Conservation (phyloP, 1,140 invertebrate genomes). For the Listronotus oregonensis region DNA sequence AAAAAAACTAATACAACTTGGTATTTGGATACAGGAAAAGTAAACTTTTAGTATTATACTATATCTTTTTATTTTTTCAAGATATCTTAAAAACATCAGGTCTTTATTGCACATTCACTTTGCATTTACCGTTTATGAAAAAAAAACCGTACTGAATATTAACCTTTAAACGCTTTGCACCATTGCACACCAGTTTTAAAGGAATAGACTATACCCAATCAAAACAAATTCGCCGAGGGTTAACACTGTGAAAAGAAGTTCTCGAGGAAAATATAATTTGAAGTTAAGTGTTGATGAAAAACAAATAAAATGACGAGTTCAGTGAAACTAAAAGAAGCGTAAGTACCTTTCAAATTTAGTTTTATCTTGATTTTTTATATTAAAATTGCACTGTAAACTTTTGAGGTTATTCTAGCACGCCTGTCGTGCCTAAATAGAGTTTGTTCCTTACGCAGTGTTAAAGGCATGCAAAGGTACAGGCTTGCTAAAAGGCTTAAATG, state of each 20-base stretch:
- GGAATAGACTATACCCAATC: neutral
- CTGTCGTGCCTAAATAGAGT: neutral
- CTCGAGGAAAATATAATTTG: too few species aligned
- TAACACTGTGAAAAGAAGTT: too few species aligned
- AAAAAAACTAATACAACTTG: too few species aligned
- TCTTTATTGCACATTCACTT: neutral
- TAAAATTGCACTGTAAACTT: neutral
- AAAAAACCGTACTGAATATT: too few species aligned
- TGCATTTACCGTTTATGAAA: too few species aligned
- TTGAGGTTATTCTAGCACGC: conserved; percentile 16
- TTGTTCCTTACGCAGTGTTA: neutral
- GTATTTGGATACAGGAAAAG: too few species aligned
- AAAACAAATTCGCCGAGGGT: neutral
- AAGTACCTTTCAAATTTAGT: conserved; percentile 35
- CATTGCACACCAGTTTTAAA: neutral
- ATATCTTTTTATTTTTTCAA: neutral
- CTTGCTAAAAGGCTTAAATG: neutral
- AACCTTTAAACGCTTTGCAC: too few species aligned
- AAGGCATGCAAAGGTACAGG: neutral
- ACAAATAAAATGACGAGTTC: conserved; percentile 36
- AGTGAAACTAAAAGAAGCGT: conserved; percentile 49
- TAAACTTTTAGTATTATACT: too few species aligned
- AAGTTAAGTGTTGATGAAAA: neutral
- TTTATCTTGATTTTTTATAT: neutral
- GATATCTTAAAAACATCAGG: too few species aligned